Base-by-base conservation (phyloP, 2,888 invertebrate genomes). In the Drosophila picticornis region DNA sequence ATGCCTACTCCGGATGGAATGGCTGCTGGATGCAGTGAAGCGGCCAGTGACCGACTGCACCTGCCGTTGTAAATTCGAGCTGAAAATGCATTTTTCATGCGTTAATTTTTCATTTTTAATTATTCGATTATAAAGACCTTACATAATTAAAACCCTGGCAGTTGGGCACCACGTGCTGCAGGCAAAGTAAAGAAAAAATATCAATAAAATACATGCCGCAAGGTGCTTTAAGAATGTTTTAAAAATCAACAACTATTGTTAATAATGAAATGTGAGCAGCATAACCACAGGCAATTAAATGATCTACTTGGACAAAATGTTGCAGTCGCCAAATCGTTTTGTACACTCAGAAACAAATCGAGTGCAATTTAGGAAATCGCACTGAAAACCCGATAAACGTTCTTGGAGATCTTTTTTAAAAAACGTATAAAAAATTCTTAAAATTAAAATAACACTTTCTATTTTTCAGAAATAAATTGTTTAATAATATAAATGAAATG, bases 111-210 rank as follows among this genome's bases (percentile, higher is more conserved):
- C 90, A 85, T 90, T 85, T 85, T 85, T 85, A 85, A 85, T 85
- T 85, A 85, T 85, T 90, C 90, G 90, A 85, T 85, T 85, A 85
- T 90, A 90, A 90, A 80, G 85, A 90, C 86, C 88, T 78, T 85
- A 76, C 81, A 90, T 85, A 85, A 90, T 85, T 85, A 88, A 90
- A 90, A 68, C 78, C 22, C 79, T 58, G 64, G 61, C 55, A 55
- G 78, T 59, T 52, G 43, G 75, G 48, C 75, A 40, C 56, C 64
- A 67, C 81, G 60, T 65, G 73, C 81, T 75, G 71, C 29, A 19
- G 50, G 80, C 72, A 16, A 53, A 22, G 38, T 31, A 3, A 29
- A 38, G n/a, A 63, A 34, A 25, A 71, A 40, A 40, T 31, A 38
- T 16, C 27, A 40, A 38, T 11, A 25, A 58, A 34, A 43, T 36